Percentiles rank a stretch among this genome's conserved stretches.
Evolutionary conservation across 2,888 invertebrate species (phyloP).

Genomic region (Ganaspis brasiliensis): DNA sequence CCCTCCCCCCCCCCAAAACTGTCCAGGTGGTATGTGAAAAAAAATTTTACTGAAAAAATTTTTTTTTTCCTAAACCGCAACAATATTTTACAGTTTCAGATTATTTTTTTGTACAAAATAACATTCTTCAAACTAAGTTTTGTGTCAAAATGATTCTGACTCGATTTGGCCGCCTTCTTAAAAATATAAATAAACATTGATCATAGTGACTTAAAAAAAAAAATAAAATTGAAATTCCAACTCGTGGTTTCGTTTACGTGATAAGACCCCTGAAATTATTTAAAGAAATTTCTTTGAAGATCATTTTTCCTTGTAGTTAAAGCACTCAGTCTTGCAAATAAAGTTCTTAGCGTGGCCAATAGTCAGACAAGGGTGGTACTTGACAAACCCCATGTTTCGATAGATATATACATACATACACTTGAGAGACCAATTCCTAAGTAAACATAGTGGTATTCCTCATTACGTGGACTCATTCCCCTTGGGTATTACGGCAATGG

Average conservation of each 20-base stretch:
- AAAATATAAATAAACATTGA: too few relatives aligned
- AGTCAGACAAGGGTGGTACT: conserved; percentile 11
- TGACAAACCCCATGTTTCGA: conserved; percentile 17
- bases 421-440: conserved; percentile 52
- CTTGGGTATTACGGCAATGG: conserved; percentile 7
- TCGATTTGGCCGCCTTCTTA: too few relatives aligned
- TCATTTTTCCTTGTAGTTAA: conserved; percentile 2
- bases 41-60: too few relatives aligned
- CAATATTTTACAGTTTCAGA: too few relatives aligned
- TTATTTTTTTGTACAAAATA: too few relatives aligned
- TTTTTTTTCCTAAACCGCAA: too few relatives aligned
- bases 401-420: conserved; percentile 5
- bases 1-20: too few relatives aligned
- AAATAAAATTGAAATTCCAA: too few relatives aligned
- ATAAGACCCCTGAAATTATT: not conserved
- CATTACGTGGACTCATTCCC: conserved; percentile 23
- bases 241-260: too few relatives aligned
- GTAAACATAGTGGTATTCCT: conserved; percentile 58
- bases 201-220: not conserved
- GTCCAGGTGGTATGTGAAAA: too few relatives aligned
- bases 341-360: conserved; percentile 20
- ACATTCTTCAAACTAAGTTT: too few relatives aligned
- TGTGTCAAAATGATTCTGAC: too few relatives aligned
- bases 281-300: not conserved
- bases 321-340: conserved; percentile 18